Evolutionary conservation across 23 tunicate species (phyloP), one percentile per base, ranked within the genome.

Genomic region (Trididemnum clinides): DNA sequence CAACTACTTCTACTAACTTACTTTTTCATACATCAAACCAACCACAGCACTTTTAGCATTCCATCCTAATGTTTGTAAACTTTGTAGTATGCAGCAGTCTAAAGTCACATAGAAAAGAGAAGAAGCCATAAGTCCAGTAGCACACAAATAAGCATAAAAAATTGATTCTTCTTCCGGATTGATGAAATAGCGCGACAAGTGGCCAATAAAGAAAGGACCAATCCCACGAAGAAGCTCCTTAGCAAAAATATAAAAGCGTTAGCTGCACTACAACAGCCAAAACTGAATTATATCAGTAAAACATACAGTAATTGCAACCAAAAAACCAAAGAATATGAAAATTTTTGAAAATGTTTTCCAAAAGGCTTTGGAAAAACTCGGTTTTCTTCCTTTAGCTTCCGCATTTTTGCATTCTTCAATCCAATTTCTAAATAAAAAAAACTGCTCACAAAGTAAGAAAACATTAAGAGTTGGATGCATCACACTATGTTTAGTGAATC

Each of bases 1-100:
- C n/a, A n/a, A n/a, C n/a, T n/a, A n/a, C n/a, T n/a, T n/a, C n/a
- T n/a, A n/a, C n/a, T n/a, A n/a, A 66, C 75, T 35, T 75, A 96
- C 92, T 76, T 96, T 96, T 72, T 96, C 80, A 86, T 88, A 96
- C 97, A 96, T 96, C 23, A 96, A 51, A 18, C 90, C 90, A 64
- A 86, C 87, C 19, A 58, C 62, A 25, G 98, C 89, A 0, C 70
- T 81, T 76, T 91, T 50, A 6, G 88, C 71, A 65, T 90, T 94
- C 98, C 91, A 86, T 28, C 98, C 98, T 0, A 90, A 1, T 31
- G 54, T 82, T 57, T 64, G 82, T 1, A 59, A 34, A 10, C 34
- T 32, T 29, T 58, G 69, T 65, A 81, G 77, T 19, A 33, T 21
- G 31, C 27, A 0, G 32, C 85, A 86, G 82, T 77, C 85, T 28